These are phyloP conservation scores for Iphiclides podalirius DNA, from an alignment of 2,888 invertebrate genomes.

Conservation along the genomic window DNA sequence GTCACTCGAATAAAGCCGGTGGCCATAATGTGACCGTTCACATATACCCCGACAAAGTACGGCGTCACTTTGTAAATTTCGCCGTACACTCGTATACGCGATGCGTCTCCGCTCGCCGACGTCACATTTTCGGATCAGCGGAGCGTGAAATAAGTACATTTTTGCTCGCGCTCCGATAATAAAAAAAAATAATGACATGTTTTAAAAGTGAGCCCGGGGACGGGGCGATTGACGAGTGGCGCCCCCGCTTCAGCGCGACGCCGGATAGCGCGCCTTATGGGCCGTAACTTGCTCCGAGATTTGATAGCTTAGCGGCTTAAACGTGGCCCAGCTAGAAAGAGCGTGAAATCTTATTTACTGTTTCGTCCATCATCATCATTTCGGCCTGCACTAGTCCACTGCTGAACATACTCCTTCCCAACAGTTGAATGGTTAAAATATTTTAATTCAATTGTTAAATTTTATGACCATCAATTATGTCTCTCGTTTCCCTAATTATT, in stretches of 20 bases:
- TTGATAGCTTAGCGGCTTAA: not conserved
- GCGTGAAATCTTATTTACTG: too few relatives aligned
- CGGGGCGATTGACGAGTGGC: slow-evolving; percentile 53
- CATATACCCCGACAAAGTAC: slow-evolving; percentile 45
- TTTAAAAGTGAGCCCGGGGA: slow-evolving; percentile 65
- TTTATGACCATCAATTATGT: too few relatives aligned
- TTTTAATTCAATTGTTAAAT: too few relatives aligned
- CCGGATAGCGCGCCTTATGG: slow-evolving; percentile 19
- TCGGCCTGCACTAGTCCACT: too few relatives aligned
- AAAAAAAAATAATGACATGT: slow-evolving; percentile 75
- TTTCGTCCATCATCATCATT: not conserved
- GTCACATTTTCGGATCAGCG: slow-evolving; percentile 78
- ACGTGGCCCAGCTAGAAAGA: not conserved
- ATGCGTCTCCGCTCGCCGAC: slow-evolving; percentile 66
- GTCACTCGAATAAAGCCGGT: slow-evolving; percentile 58
- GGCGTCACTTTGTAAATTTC: slow-evolving; percentile 62
- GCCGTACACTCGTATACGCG: slow-evolving; percentile 34
- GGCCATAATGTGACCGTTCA: slow-evolving; percentile 54
- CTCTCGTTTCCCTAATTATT: too few relatives aligned
- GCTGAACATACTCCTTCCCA: too few relatives aligned
- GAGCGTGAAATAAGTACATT: slow-evolving; percentile 80
- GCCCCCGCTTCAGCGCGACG: slow-evolving; percentile 6
- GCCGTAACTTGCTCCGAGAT: slow-evolving; percentile 24
- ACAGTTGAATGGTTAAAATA: too few relatives aligned
- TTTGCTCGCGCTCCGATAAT: slow-evolving; percentile 71